Conservation (phyloP, 2,113 vertebrate genomes). For the Hemibagrus wyckioides region DNA sequence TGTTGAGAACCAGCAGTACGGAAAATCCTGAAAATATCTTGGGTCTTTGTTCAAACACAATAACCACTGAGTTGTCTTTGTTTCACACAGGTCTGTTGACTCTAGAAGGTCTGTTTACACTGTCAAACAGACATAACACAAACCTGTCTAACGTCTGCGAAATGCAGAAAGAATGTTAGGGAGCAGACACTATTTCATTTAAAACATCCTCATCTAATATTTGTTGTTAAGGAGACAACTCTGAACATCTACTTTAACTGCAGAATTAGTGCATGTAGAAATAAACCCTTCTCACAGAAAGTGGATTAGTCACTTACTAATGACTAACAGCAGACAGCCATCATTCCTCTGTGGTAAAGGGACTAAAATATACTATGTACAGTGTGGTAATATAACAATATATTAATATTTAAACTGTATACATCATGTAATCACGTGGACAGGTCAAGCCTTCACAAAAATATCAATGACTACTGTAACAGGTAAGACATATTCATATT, state of each 20-base stretch:
- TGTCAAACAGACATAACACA: constrained; percentile 3
- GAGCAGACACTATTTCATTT: background rate
- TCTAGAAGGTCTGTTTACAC: background rate
- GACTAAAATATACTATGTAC: constrained; percentile 12
- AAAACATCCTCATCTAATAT: constrained; percentile 4
- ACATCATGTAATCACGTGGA: background rate
- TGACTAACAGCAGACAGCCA: constrained; percentile 39
- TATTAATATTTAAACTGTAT: background rate
- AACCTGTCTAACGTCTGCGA: background rate
- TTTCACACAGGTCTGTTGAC: constrained; percentile 36
- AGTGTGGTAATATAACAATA: background rate
- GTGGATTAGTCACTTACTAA: constrained; percentile 39
- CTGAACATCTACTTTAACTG: background rate
- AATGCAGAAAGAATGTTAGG: background rate
- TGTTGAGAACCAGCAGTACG: constrained; percentile 4
- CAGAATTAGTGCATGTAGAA: background rate
- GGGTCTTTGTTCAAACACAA: constrained; percentile 54
- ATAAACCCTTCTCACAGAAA: background rate
- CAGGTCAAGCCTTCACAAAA: constrained; percentile 43
- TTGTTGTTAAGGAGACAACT: constrained; percentile 13
- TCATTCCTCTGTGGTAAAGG: constrained; percentile 19
- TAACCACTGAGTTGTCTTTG: constrained; percentile 33
- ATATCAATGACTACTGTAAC: background rate
- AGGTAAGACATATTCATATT: background rate
- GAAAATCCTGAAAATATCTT: constrained; percentile 21